Conservation (phyloP, 1,140 invertebrate genomes). For the Aphaenogaster ashmeadi region DNA sequence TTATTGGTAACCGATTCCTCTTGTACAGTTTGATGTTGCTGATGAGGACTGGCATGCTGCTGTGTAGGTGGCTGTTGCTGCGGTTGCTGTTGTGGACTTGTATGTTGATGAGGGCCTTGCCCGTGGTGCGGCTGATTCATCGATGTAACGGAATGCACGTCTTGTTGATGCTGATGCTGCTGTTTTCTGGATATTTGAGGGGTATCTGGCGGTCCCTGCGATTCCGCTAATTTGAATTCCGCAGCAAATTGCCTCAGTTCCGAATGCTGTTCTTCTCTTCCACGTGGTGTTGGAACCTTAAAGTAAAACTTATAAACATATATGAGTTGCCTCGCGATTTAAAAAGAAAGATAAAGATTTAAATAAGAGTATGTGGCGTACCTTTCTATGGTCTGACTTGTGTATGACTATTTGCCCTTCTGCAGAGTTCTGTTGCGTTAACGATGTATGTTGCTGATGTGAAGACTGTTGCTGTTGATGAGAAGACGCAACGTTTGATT, state of each 20-base stretch:
- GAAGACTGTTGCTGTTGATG: constrained; percentile 81
- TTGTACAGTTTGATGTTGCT: constrained; percentile 76
- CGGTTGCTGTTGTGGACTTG: constrained; percentile 72
- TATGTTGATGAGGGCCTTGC: constrained; percentile 81
- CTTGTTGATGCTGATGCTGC: constrained; percentile 81
- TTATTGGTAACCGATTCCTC: constrained; percentile 83
- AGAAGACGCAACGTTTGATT: constrained; percentile 79
- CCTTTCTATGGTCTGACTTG: constrained; percentile 84
- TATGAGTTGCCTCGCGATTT: background rate
- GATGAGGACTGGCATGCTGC: constrained; percentile 73
- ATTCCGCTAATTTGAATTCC: constrained; percentile 88
- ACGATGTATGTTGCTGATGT: constrained; percentile 76
- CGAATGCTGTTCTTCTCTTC: constrained; percentile 87
- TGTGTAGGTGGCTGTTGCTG: constrained; percentile 72
- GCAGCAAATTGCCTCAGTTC: constrained; percentile 89
- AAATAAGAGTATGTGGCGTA: constrained; percentile 41
- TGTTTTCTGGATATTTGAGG: constrained; percentile 79
- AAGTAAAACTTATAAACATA: constrained; percentile 23
- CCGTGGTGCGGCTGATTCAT: constrained; percentile 78
- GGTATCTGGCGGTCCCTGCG: constrained; percentile 79
- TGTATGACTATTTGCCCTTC: constrained; percentile 80
- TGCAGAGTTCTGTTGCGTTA: constrained; percentile 82
- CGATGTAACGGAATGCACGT: constrained; percentile 76
- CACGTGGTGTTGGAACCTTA: constrained; percentile 79
- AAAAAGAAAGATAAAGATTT: background rate